These are phyloP conservation scores for Bos javanicus DNA, from an alignment of 2,113 vertebrate species.

Conservation along the genomic window DNA sequence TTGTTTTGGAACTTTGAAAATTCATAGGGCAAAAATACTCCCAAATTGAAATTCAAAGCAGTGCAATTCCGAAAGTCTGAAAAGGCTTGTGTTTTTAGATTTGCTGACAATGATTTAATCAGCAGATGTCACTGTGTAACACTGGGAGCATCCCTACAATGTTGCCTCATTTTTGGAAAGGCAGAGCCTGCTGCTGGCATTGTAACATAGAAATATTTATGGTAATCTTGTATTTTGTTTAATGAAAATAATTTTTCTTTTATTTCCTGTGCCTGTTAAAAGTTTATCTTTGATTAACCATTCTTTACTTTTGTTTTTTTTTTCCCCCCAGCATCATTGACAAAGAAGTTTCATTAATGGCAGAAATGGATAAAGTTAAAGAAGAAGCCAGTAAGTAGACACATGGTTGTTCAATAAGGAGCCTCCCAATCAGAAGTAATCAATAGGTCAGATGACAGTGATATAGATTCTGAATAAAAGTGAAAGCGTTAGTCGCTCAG, in stretches of 20 bases:
- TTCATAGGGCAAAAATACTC: constrained; percentile 7
- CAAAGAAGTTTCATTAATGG: constrained; percentile 86
- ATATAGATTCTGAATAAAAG: neutral
- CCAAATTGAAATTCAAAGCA: constrained; percentile 42
- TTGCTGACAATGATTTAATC: constrained; percentile 45
- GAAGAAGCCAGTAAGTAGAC: constrained; percentile 88
- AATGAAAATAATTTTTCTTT: constrained; percentile 35
- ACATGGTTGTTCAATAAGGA: neutral
- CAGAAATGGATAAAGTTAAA: constrained; percentile 88
- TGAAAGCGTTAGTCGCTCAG: neutral
- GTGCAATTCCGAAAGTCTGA: neutral
- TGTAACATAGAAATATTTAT: constrained; percentile 42
- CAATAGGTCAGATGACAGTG: neutral
- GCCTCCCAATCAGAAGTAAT: neutral
- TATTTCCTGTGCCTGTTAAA: neutral
- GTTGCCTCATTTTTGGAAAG: constrained; percentile 25
- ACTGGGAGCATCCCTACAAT: neutral
- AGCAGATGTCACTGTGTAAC: constrained; percentile 49
- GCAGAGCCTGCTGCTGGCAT: constrained; percentile 5
- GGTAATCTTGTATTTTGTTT: constrained; percentile 29
- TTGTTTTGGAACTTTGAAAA: neutral
- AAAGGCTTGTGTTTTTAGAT: neutral
- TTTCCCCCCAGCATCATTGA: constrained; percentile 83
- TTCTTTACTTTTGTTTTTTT: constrained; percentile 28
- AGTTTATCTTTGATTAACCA: constrained; percentile 54